A percentile compares a stretch with the other conserved stretches of the same genome.
phyloP scores from a whole-genome alignment of 2,797 vertebrate species.

The Melanotaenia maccullochi region DNA sequence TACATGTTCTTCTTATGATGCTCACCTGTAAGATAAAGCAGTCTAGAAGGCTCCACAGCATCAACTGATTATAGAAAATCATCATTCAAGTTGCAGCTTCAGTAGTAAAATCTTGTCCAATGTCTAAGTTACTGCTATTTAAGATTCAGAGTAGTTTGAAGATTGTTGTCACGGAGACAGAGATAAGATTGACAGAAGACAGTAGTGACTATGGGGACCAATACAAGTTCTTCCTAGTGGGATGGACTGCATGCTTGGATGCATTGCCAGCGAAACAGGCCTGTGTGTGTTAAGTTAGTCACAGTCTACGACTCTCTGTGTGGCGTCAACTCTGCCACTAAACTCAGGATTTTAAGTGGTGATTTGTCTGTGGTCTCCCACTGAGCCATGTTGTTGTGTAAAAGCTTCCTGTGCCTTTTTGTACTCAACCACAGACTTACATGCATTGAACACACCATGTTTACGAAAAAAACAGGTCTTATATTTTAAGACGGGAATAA shows the following conservation, averaged over 20 bases:
- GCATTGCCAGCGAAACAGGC: not conserved
- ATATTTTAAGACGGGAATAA: constrained; percentile 22
- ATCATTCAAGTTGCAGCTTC: constrained; percentile 14
- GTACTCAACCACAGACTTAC: constrained; percentile 41
- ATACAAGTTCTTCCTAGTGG: not conserved
- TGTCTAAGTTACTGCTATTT: not conserved
- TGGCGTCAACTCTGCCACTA: constrained; percentile 39
- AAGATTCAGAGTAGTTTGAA: constrained; percentile 1
- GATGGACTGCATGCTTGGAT: not conserved
- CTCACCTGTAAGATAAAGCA: not conserved
- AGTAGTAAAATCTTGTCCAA: not conserved
- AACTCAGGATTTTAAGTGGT: constrained; percentile 27
- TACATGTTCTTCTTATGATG: not conserved
- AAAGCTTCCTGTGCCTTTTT: constrained; percentile 47
- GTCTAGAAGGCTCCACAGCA: not conserved
- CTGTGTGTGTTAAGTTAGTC: constrained; percentile 5
- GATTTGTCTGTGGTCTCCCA: constrained; percentile 58
- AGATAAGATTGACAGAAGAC: constrained; percentile 12
- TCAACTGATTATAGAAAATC: constrained; percentile 3
- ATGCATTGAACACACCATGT: constrained; percentile 27
- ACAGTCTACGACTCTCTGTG: constrained; percentile 6
- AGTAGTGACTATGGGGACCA: not conserved
- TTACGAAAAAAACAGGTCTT: constrained; percentile 51
- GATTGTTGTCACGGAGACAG: constrained; percentile 29
- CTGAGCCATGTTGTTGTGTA: constrained; percentile 59